A percentile compares a stretch with the other conserved stretches of the same genome.
Conservation (phyloP, 2,888 invertebrate genomes). For the Cenopis cana region DNA sequence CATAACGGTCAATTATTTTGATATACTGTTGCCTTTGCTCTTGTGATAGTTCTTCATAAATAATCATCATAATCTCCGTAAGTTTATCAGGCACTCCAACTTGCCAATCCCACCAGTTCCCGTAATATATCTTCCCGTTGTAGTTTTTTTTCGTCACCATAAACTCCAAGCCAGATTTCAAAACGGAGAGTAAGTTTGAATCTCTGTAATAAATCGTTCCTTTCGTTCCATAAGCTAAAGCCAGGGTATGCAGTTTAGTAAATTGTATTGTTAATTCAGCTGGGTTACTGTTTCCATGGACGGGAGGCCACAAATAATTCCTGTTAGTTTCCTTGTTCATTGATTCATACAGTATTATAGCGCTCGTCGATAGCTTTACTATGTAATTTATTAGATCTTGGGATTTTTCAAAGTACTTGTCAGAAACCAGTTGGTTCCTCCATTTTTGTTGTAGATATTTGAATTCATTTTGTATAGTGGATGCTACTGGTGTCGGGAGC, state of each 20-base stretch:
- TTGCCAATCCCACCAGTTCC: constrained; percentile 6
- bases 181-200: not conserved
- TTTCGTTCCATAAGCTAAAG: constrained; percentile 1
- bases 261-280: not conserved
- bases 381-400: not conserved
- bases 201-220: not conserved
- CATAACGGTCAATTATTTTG: not conserved
- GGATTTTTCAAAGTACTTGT: not conserved
- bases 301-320: not conserved
- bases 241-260: not conserved
- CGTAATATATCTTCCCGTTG: not conserved
- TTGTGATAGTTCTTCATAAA: not conserved
- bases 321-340: not conserved
- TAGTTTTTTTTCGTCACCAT: not conserved
- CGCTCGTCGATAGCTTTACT: not conserved
- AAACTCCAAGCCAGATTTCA: not conserved
- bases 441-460: too few species aligned
- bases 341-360: not conserved
- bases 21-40: not conserved
- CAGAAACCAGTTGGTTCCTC: not conserved
- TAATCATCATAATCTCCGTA: not conserved
- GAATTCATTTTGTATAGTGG: too few species aligned
- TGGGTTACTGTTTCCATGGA: not conserved
- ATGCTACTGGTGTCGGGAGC: too few species aligned
- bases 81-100: not conserved